A percentile compares a stretch with the other conserved stretches of the same genome.
Conservation (phyloP, 2,888 invertebrate genomes). For the Pharmacophagus antenor region DNA sequence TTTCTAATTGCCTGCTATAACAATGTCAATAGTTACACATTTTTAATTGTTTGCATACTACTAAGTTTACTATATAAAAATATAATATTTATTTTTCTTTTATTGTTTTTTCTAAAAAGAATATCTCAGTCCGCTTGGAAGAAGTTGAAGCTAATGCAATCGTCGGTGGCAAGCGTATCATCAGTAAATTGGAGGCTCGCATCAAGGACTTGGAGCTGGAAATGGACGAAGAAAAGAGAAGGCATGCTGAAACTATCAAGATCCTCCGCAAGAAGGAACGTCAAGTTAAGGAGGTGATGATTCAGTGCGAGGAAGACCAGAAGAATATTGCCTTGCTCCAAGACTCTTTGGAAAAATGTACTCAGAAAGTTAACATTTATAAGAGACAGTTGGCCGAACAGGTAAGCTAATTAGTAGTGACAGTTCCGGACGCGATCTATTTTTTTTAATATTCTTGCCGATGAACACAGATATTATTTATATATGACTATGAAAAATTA, state of each 20-base stretch:
- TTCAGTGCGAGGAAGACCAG: slow-evolving; percentile 97
- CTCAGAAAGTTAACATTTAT: slow-evolving; percentile 94
- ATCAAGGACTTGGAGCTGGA: slow-evolving; percentile 97
- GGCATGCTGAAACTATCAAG: slow-evolving; percentile 98
- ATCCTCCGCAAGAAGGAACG: slow-evolving; percentile 99
- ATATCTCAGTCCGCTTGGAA: slow-evolving; percentile 94
- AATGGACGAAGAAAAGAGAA: slow-evolving; percentile 97
- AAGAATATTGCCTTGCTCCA: slow-evolving; percentile 96
- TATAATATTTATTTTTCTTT: not conserved
- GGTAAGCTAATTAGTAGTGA: slow-evolving; percentile 68
- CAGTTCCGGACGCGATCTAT: not conserved
- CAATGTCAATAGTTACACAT: too few relatives aligned
- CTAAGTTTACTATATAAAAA: not conserved
- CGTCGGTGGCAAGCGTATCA: slow-evolving; percentile 97
- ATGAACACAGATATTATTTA: too few relatives aligned
- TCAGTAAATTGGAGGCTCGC: slow-evolving; percentile 97
- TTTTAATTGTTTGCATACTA: too few relatives aligned
- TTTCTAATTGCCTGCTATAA: too few relatives aligned
- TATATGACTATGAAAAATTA: not conserved
- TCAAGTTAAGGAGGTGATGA: slow-evolving; percentile 95
- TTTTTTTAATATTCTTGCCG: not conserved
- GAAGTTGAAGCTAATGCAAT: slow-evolving; percentile 98
- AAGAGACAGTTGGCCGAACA: slow-evolving; percentile 97
- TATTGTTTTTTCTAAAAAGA: slow-evolving; percentile 63
- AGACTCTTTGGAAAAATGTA: slow-evolving; percentile 92